These are phyloP conservation scores for Hirtodrosophila confusa DNA, from an alignment of 2,888 invertebrate genomes.

Conservation along the genomic window DNA sequence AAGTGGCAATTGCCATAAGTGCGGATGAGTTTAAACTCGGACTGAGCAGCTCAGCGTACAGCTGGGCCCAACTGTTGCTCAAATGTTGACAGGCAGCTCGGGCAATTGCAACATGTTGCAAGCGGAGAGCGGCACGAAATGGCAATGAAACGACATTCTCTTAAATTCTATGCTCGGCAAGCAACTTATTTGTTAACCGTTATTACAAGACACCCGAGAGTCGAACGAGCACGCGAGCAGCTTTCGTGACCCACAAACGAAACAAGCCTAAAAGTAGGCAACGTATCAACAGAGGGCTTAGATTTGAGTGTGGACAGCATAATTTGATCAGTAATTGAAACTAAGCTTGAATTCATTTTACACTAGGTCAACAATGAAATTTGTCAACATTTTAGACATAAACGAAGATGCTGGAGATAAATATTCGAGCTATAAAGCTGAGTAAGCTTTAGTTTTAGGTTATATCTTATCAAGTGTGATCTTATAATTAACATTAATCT, in stretches of 20 bases:
- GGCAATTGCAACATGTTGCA: slow-evolving; percentile 64
- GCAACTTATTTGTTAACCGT: too few relatives aligned
- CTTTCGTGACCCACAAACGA: slow-evolving; percentile 23
- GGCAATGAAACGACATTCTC: slow-evolving; percentile 54
- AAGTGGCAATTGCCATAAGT: slow-evolving; percentile 59
- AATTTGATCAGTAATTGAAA: too few relatives aligned
- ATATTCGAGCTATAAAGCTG: too few relatives aligned
- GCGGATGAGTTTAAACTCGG: slow-evolving; percentile 10
- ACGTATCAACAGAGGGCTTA: neutral
- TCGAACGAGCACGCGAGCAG: neutral
- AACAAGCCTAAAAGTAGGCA: slow-evolving; percentile 21
- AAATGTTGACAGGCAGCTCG: slow-evolving; percentile 26
- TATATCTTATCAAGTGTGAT: too few relatives aligned
- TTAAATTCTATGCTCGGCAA: slow-evolving; percentile 21
- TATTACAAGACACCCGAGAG: slow-evolving; percentile 2
- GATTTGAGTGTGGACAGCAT: too few relatives aligned
- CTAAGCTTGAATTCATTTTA: too few relatives aligned
- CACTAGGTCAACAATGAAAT: too few relatives aligned
- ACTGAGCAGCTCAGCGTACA: slow-evolving; percentile 12
- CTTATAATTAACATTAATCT: too few relatives aligned
- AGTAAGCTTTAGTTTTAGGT: too few relatives aligned
- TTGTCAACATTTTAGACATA: too few relatives aligned
- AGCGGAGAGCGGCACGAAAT: slow-evolving; percentile 58
- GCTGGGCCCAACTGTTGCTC: slow-evolving; percentile 67
- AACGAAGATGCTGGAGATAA: too few relatives aligned